Base-by-base conservation (phyloP, 2,113 vertebrate species). In the Silurus meridionalis region DNA sequence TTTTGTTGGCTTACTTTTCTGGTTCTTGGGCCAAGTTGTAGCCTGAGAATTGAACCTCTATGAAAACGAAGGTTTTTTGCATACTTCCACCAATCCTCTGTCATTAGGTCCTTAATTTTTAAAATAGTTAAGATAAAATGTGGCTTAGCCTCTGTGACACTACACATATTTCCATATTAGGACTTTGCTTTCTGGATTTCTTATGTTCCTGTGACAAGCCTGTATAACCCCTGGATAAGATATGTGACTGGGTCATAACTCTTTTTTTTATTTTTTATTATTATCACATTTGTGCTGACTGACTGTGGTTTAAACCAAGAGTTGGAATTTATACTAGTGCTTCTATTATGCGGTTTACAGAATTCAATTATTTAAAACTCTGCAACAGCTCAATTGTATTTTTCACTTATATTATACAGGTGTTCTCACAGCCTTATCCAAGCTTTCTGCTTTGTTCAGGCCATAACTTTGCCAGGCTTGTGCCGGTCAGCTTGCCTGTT, bases 401-500 rank as follows among this genome's bases (percentile, higher is more conserved):
- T 53, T 60, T 78, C 71, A 79, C 23, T 67, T 53, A 55, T 37
- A 67, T 85, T 79, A 84, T 84, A 46, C 58, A 84, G 28, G 77
- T 67, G 63, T 61, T 9, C 37, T 19, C 14, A 63, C 57, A 15
- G 69, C 21, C 15, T 52, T 52, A 57, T 55, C 19, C 19, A 14
- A 61, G 74, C 63, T 85, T 67, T 80, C 64, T 80, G 78, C 66
- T 25, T 17, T 25, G 37, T 71, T 63, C 37, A 61, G 53, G 53
- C n/a, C 37, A 69, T 71, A 15, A n/a, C 83, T 58, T 23, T 64
- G 66, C 19, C 60, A 64, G 53, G 14, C 80, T 46, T 48, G 58
- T 64, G 80, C 53, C 61, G 37, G 77, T 60, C 74, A 84, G 13
- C 90, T 74, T 15, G 52, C 88, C 85, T 91, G 89, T 86, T 87